These are phyloP conservation scores for Myanophis thanlyinensis DNA, from an alignment of 2,113 vertebrate genomes.

Conservation along the genomic window DNA sequence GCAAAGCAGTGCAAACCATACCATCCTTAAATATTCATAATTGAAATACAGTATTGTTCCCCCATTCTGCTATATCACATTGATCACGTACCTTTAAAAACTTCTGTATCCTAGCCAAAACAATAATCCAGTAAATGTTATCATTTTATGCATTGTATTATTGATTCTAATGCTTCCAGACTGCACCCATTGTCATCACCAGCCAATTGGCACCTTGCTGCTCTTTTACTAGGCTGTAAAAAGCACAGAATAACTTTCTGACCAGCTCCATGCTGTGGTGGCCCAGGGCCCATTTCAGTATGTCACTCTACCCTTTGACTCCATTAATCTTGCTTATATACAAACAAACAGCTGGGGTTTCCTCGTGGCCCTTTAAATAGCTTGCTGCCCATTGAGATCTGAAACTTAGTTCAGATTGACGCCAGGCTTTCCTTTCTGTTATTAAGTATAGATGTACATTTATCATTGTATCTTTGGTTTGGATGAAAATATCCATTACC, in stretches of 20 bases:
- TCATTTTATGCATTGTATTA: not conserved
- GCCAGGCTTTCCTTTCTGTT: not conserved
- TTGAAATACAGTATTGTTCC: not conserved
- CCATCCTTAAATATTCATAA: not conserved
- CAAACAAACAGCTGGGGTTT: conserved; percentile 4
- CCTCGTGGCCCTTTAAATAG: not conserved
- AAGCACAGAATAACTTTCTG: not conserved
- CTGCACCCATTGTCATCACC: not conserved
- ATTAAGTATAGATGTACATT: too few species aligned
- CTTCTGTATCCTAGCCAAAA: not conserved
- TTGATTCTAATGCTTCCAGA: conserved; percentile 10
- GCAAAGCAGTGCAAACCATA: not conserved
- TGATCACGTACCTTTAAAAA: not conserved
- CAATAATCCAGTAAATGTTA: not conserved
- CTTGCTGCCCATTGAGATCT: not conserved
- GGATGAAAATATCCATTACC: not conserved
- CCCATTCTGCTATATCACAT: not conserved
- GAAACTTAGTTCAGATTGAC: not conserved
- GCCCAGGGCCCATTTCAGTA: conserved; percentile 12
- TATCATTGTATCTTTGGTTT: not conserved
- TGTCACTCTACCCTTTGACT: conserved; percentile 3
- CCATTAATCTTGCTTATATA: conserved; percentile 13
- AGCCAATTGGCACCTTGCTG: conserved; percentile 9
- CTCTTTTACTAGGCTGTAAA: not conserved
- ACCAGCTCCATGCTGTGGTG: conserved; percentile 3